Evolutionary conservation across 2,888 invertebrate species (phyloP), one percentile per base, ranked within the genome.

Genomic region (Drosophila subquinaria): DNA sequence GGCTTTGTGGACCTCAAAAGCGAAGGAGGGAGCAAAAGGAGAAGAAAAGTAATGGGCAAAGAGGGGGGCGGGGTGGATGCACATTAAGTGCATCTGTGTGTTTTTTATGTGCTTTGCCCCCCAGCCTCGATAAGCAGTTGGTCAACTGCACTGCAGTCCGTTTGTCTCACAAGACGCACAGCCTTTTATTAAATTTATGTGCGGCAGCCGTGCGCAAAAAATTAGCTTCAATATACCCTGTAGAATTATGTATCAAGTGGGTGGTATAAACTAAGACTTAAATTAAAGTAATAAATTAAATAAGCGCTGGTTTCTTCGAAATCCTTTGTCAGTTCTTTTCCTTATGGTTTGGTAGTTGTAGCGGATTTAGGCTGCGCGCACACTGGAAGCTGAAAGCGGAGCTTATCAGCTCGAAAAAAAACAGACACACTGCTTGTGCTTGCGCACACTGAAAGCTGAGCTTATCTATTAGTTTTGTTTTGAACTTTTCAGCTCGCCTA

Each of bases 161-260:
- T 42, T 43, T 69, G 66, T 59, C 66, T 52, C 47, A 30, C 30
- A 30, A 48, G 45, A 67, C 64, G 68, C 30, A 20, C 42, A 73
- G 88, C 45, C 81, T 88, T 82, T 84, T 88, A 88, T 84, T 82
- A 76, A 88, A 86, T 84, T 86, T 82, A 88, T 84, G 84, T 86
- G 77, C 83, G 69, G 66, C 76, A 79, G 79, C 78, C 67, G 84
- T 73, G 75, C 73, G 71, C 84, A 65, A 73, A 62, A 69, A 67
- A 71, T 76, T 65, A 81, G 50, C 61, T 52, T 51, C 43, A n/a
- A 13, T 17, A 64, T 79, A 69, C 69, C 79, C 76, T 69, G 65
- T 40, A 73, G 11, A 38, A 38, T 40, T 20, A 8, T 33, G 3
- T 9, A 6, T 0, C 0, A 10, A 23, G 6, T 33, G 27, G 15